Conservation (phyloP, 1,140 invertebrate species). For the Danaus melanippus region DNA sequence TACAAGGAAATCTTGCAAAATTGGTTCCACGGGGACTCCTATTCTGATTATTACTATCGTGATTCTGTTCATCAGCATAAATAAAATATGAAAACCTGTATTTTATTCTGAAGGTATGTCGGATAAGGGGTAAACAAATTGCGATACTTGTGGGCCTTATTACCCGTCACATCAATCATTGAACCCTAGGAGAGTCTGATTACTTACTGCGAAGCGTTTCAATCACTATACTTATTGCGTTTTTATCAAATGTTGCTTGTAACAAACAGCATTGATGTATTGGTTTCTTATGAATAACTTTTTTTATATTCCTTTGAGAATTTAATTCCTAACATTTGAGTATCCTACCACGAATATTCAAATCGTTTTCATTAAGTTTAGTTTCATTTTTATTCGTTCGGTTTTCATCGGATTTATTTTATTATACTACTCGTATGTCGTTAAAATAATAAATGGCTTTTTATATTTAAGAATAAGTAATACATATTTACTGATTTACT, state of each 20-base stretch:
- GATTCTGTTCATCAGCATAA: constrained; percentile 58
- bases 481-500: too few species aligned
- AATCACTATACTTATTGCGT: constrained; percentile 18
- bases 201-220: constrained; percentile 27
- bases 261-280: constrained; percentile 10
- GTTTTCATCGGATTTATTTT: too few species aligned
- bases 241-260: constrained; percentile 17
- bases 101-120: constrained; percentile 46
- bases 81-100: constrained; percentile 41
- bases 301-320: background rate
- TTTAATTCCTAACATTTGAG: background rate
- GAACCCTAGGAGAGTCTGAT: constrained; percentile 50
- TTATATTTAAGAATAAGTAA: too few species aligned
- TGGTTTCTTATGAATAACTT: constrained; percentile 6
- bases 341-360: too few species aligned
- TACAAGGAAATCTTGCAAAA: constrained; percentile 41
- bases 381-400: too few species aligned
- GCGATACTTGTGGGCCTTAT: constrained; percentile 64
- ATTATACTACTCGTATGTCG: too few species aligned
- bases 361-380: too few species aligned
- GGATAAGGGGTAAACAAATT: constrained; percentile 68
- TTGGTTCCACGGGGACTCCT: constrained; percentile 52
- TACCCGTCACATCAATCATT: constrained; percentile 68
- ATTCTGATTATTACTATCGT: constrained; percentile 27
- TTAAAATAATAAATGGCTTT: too few species aligned